phyloP scores from a whole-genome alignment of 2,113 vertebrate species.

The Taurulus bubalis region DNA sequence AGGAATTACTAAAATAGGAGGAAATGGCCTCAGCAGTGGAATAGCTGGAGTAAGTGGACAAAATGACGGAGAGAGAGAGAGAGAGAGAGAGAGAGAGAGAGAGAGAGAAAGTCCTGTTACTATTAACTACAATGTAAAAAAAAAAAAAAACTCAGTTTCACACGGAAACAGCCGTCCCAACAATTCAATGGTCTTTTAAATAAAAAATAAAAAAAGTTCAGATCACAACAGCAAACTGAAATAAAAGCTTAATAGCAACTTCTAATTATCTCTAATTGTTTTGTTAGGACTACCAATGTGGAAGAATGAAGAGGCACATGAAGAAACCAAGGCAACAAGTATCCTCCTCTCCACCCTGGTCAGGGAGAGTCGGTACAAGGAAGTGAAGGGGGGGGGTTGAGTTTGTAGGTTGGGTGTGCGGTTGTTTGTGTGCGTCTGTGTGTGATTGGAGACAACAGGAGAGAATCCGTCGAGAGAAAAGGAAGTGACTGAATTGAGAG shows the following conservation, averaged over 20 bases:
- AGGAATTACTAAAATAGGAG: conserved; percentile 70
- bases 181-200: conserved; percentile 48
- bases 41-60: conserved; percentile 60
- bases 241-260: conserved; percentile 40
- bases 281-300: conserved; percentile 55
- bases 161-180: conserved; percentile 45
- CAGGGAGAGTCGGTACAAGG: conserved; percentile 46
- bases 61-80: conserved; percentile 31
- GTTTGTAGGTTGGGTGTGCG: conserved; percentile 42
- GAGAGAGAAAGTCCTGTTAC: conserved; percentile 32
- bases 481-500: conserved; percentile 5
- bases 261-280: conserved; percentile 33
- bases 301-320: conserved; percentile 78
- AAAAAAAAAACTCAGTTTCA: conserved; percentile 52
- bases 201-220: conserved; percentile 49
- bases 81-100: conserved; percentile 16
- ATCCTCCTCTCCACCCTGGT: conserved; percentile 43
- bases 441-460: conserved; percentile 31
- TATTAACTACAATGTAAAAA: conserved; percentile 53
- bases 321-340: conserved; percentile 80
- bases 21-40: conserved; percentile 74
- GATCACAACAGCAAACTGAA: conserved; percentile 56
- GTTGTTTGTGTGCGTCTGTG: conserved; percentile 38
- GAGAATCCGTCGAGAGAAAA: not conserved
- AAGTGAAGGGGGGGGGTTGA: conserved; percentile 7